Percentiles rank a stretch among this genome's conserved stretches.
Evolutionary conservation across 2,888 invertebrate species (phyloP).

Genomic region (Agriopis marginaria): DNA sequence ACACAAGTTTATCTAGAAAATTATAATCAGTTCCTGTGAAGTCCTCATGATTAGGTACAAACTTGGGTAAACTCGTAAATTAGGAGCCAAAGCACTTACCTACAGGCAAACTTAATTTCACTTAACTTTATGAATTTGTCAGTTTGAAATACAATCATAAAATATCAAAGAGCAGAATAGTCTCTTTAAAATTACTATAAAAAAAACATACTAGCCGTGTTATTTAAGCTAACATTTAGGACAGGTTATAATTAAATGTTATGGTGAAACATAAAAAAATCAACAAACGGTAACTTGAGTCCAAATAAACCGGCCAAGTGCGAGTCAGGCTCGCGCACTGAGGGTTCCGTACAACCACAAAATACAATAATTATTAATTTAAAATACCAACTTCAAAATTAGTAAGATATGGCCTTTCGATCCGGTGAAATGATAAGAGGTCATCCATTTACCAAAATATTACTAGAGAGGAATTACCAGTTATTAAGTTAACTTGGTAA

Average conservation of each 20-base stretch:
- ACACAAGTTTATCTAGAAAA: constrained; percentile 12
- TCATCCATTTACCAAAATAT: no score
- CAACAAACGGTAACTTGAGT: neutral
- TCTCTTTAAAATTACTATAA: neutral
- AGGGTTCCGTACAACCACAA: no score
- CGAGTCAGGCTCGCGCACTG: no score
- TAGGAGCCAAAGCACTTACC: neutral
- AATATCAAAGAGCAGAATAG: neutral
- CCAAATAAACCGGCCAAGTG: neutral
- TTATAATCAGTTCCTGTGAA: constrained; percentile 10
- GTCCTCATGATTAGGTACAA: neutral
- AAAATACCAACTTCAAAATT: no score
- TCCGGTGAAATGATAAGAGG: no score
- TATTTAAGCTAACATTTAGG: no score
- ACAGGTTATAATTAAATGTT: no score
- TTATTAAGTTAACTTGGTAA: no score
- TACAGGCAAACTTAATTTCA: constrained; percentile 1
- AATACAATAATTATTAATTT: no score
- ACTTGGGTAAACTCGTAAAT: constrained; percentile 4
- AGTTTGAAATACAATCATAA: neutral
- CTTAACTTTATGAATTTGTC: neutral
- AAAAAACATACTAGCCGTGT: neutral
- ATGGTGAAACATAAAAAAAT: neutral
- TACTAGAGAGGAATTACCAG: no score
- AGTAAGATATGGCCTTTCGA: no score